Evolutionary conservation across 2,888 invertebrate species (phyloP).

Genomic region (Nymphalis c-album): DNA sequence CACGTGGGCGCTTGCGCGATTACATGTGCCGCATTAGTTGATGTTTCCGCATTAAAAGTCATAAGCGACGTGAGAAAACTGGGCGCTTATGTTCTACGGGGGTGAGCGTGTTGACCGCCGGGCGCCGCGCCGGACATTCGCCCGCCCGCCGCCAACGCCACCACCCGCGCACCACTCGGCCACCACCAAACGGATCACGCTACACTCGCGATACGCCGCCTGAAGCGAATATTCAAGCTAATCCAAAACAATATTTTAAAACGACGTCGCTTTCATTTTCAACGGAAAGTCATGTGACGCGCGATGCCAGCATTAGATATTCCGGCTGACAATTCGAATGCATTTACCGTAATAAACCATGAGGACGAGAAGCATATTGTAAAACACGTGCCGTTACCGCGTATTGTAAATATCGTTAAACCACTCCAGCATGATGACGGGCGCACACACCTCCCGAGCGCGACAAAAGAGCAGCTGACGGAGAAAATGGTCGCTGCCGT

Average conservation of each 20-base stretch:
- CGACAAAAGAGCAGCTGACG: slow-evolving; percentile 26
- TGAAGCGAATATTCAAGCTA: slow-evolving; percentile 8
- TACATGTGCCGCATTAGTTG: slow-evolving; percentile 45
- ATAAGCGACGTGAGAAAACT: slow-evolving; percentile 39
- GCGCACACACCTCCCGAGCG: slow-evolving; percentile 33
- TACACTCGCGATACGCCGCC: slow-evolving; percentile 27
- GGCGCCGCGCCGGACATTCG: slow-evolving; percentile 45
- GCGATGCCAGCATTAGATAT: slow-evolving; percentile 59
- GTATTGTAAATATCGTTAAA: slow-evolving; percentile 62
- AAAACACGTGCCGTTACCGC: slow-evolving; percentile 32
- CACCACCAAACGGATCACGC: slow-evolving; percentile 23
- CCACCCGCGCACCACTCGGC: slow-evolving; percentile 28
- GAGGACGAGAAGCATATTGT: slow-evolving; percentile 36
- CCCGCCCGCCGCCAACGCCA: slow-evolving; percentile 35
- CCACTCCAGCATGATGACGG: slow-evolving; percentile 56
- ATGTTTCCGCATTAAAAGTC: slow-evolving; percentile 27
- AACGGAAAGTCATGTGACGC: slow-evolving; percentile 39
- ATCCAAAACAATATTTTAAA: not conserved
- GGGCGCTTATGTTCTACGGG: slow-evolving; percentile 11
- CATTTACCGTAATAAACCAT: slow-evolving; percentile 60
- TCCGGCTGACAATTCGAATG: slow-evolving; percentile 51
- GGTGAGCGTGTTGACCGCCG: slow-evolving; percentile 33
- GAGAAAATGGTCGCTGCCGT: slow-evolving; percentile 39
- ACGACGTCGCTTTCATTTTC: slow-evolving; percentile 15
- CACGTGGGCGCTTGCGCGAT: slow-evolving; percentile 61